phyloP scores from a whole-genome alignment of 2,797 vertebrate species.

The Pseudomugil gertrudae region DNA sequence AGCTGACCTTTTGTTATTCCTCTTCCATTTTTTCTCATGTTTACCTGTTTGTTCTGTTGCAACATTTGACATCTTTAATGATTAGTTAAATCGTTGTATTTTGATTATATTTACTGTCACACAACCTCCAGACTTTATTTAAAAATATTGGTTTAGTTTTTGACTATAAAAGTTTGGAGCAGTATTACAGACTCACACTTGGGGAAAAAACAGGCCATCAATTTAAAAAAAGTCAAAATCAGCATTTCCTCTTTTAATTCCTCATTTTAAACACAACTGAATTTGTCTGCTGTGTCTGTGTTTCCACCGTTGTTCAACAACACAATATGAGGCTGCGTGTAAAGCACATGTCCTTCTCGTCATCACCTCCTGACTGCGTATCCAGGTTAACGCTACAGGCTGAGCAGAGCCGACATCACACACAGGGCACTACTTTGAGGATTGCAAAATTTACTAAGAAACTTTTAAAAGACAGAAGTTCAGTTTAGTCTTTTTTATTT shows the following conservation, averaged over 20 bases:
- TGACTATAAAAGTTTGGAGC: not conserved
- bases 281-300: conserved; percentile 21
- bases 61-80: not conserved
- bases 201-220: conserved; percentile 12
- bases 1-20: not conserved
- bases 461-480: not conserved
- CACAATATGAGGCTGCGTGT: conserved; percentile 18
- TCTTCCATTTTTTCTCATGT: not conserved
- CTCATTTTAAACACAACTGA: conserved; percentile 35
- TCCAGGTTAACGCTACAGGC: conserved; percentile 41
- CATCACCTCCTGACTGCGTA: conserved; percentile 24
- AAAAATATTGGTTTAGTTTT: not conserved
- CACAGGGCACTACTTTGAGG: conserved; percentile 4
- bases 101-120: not conserved
- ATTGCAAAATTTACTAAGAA: not conserved
- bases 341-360: conserved; percentile 33
- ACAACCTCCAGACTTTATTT: not conserved
- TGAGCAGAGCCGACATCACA: conserved; percentile 18
- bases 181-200: conserved; percentile 4
- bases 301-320: conserved; percentile 30
- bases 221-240: conserved; percentile 44
- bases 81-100: not conserved
- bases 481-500: not conserved
- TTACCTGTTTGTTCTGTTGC: not conserved
- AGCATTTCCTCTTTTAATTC: conserved; percentile 55